These are phyloP conservation scores for Trichogramma pretiosum DNA, from an alignment of 1,140 invertebrate genomes.

Conservation along the genomic window DNA sequence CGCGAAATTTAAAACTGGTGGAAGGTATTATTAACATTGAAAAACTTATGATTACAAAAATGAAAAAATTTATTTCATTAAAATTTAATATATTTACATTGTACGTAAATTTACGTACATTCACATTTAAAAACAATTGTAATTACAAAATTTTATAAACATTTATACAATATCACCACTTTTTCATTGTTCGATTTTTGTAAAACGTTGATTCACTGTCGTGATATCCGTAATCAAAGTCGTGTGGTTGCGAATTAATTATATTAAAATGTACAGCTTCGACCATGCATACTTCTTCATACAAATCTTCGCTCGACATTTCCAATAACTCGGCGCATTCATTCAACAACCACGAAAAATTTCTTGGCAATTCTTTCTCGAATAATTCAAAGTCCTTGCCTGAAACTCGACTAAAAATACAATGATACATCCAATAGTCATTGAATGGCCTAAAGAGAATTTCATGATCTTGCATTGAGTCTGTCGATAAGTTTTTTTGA, in stretches of 20 bases:
- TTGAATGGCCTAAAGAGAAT: conserved; percentile 29
- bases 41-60: too few species aligned
- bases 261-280: conserved; percentile 29
- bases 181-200: conserved; percentile 6
- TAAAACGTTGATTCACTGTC: conserved; percentile 1
- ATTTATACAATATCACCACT: conserved; percentile 12
- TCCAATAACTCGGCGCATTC: conserved; percentile 43
- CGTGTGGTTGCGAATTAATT: conserved; percentile 3
- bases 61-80: too few species aligned
- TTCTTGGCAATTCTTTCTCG: conserved; percentile 38
- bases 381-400: conserved; percentile 34
- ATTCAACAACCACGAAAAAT: conserved; percentile 47
- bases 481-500: conserved; percentile 4
- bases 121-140: too few species aligned
- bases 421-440: conserved; percentile 38
- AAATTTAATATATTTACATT: too few species aligned
- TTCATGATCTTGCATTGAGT: not conserved
- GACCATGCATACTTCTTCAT: conserved; percentile 39
- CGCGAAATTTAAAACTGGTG: too few species aligned
- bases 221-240: conserved; percentile 2
- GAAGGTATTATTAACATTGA: too few species aligned
- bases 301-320: conserved; percentile 38
- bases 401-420: conserved; percentile 27
- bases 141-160: too few species aligned
- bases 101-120: too few species aligned